Evolutionary conservation across 2,797 vertebrate genomes (phyloP).

Genomic region (Xenops minutus): DNA sequence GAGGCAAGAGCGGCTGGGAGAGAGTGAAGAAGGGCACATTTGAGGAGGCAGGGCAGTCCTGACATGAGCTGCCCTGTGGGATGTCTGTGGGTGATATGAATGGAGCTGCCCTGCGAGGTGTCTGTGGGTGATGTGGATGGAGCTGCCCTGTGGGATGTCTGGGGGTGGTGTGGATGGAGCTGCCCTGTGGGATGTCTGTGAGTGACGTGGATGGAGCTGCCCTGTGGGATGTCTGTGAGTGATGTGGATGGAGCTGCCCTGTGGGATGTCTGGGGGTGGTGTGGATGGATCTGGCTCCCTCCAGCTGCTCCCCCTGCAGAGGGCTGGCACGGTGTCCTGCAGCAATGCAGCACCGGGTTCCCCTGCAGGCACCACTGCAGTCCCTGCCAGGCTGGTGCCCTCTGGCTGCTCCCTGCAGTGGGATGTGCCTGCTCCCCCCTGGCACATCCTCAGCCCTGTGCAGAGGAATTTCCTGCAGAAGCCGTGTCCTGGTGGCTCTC

Average conservation of each 20-base stretch:
- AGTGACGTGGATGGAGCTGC: not conserved
- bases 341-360: not conserved
- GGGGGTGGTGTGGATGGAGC: no score
- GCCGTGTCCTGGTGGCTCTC: not conserved
- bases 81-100: not conserved
- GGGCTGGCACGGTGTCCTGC: not conserved
- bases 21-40: not conserved
- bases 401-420: not conserved
- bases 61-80: not conserved
- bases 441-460: not conserved
- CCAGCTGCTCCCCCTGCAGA: slow-evolving; percentile 23
- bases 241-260: not conserved
- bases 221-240: not conserved
- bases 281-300: not conserved
- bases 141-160: no score
- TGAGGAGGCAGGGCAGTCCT: not conserved
- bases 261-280: not conserved
- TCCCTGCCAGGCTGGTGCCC: not conserved
- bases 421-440: not conserved
- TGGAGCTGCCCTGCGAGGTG: no score
- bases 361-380: not conserved
- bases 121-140: no score
- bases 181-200: no score
- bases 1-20: not conserved
- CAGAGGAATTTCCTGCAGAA: not conserved